A percentile compares a stretch with the other conserved stretches of the same genome.
phyloP scores from a whole-genome alignment of 2,113 vertebrate species.

The Chloebia gouldiae region DNA sequence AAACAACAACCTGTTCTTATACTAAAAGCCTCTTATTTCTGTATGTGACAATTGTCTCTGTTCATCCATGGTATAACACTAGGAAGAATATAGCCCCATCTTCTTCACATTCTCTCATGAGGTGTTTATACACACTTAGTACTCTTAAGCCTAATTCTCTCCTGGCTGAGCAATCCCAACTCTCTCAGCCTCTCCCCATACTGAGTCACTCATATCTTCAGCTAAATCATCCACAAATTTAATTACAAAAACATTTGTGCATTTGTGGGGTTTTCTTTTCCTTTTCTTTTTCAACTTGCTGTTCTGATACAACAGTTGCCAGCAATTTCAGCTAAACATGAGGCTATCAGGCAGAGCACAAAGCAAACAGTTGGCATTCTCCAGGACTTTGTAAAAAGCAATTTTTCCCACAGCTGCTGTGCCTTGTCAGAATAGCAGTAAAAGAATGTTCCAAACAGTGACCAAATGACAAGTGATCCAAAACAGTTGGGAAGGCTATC shows the following conservation, averaged over 20 bases:
- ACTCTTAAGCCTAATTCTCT: background rate
- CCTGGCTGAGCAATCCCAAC: background rate
- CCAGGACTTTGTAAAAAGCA: background rate
- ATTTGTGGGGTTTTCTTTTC: background rate
- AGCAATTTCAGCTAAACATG: background rate
- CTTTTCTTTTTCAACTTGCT: background rate
- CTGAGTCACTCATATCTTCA: background rate
- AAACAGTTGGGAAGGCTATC: background rate
- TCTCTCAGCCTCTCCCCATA: background rate
- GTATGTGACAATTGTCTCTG: background rate
- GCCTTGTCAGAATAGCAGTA: background rate
- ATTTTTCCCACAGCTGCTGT: background rate
- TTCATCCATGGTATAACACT: background rate
- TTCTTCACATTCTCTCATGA: background rate
- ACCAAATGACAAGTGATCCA: background rate
- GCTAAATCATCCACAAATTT: background rate
- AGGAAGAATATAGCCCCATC: background rate
- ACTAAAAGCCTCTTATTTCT: background rate
- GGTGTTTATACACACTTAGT: background rate
- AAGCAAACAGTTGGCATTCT: background rate
- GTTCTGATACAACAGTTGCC: background rate
- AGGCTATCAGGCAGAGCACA: background rate
- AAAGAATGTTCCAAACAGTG: background rate
- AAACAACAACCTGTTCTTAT: background rate
- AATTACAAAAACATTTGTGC: background rate